Evolutionary conservation across 2,888 invertebrate genomes (phyloP).

Genomic region (Aricia artaxerxes): DNA sequence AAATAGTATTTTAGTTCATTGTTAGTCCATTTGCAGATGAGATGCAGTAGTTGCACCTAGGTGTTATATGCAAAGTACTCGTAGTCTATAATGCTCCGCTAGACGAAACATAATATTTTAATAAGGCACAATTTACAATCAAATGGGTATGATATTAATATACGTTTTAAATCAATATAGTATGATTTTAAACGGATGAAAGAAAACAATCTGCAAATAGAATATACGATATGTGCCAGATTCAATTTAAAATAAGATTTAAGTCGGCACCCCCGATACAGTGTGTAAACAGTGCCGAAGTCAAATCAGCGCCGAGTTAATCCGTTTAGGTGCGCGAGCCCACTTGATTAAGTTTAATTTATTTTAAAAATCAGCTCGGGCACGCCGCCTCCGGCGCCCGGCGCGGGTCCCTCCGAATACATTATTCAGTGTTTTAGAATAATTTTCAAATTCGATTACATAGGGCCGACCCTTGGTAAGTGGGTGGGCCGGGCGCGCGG

Average conservation of each 20-base stretch:
- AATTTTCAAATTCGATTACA: conserved; percentile 82
- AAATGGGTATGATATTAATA: not conserved
- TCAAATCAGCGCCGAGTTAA: conserved; percentile 79
- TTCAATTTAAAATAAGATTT: conserved; percentile 68
- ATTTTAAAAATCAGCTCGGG: conserved; percentile 78
- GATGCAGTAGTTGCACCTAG: too few species aligned
- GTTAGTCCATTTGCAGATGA: too few species aligned
- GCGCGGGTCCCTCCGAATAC: conserved; percentile 76
- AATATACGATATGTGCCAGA: conserved; percentile 51
- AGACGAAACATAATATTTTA: too few species aligned
- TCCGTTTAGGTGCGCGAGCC: conserved; percentile 80
- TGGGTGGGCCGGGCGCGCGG: conserved; percentile 54
- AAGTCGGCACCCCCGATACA: conserved; percentile 67
- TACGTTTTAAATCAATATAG: not conserved
- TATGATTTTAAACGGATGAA: not conserved
- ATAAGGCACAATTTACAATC: not conserved
- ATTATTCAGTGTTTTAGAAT: conserved; percentile 82
- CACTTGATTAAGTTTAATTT: conserved; percentile 81
- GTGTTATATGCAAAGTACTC: too few species aligned
- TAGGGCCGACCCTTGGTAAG: conserved; percentile 79
- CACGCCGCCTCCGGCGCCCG: conserved; percentile 71
- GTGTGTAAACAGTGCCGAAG: conserved; percentile 70
- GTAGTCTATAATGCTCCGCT: too few species aligned
- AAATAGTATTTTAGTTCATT: too few species aligned
- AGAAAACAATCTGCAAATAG: not conserved